Evolutionary conservation across 2,113 vertebrate species (phyloP).

Genomic region (Chionodraco myersi): DNA sequence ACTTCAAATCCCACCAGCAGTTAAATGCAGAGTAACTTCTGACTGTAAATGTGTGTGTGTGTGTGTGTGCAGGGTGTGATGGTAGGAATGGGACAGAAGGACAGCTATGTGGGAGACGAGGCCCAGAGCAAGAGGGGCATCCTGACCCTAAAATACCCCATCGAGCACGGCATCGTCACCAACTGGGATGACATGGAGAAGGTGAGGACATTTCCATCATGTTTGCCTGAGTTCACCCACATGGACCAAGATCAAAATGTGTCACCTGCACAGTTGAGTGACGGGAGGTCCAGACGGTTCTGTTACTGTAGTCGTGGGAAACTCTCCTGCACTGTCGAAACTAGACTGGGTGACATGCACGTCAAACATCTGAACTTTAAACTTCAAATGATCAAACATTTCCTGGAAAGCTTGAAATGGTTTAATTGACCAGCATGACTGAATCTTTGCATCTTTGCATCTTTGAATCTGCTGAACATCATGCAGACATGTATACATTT

Average conservation of each 20-base stretch:
- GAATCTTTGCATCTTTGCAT: no score
- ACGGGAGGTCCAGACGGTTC: background rate
- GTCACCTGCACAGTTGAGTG: background rate
- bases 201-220: slow-evolving; percentile 50
- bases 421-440: no score
- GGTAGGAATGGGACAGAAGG: slow-evolving; percentile 98
- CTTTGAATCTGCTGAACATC: no score
- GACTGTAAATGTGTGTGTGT: background rate
- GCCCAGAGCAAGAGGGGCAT: slow-evolving; percentile 96
- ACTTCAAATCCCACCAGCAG: fast-evolving
- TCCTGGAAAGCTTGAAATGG: no score
- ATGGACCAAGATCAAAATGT: background rate
- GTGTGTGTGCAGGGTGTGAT: slow-evolving; percentile 90
- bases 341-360: no score
- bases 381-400: no score
- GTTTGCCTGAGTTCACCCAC: background rate
- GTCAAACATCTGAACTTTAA: no score
- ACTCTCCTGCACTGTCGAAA: no score
- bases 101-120: slow-evolving; percentile 96
- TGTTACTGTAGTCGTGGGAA: background rate
- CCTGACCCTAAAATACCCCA: slow-evolving; percentile 89
- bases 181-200: slow-evolving; percentile 99
- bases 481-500: no score
- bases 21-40: fast-evolving
- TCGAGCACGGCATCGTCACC: slow-evolving; percentile 96